Base-by-base conservation (phyloP, 2,113 vertebrate species). In the Shinisaurus crocodilurus region DNA sequence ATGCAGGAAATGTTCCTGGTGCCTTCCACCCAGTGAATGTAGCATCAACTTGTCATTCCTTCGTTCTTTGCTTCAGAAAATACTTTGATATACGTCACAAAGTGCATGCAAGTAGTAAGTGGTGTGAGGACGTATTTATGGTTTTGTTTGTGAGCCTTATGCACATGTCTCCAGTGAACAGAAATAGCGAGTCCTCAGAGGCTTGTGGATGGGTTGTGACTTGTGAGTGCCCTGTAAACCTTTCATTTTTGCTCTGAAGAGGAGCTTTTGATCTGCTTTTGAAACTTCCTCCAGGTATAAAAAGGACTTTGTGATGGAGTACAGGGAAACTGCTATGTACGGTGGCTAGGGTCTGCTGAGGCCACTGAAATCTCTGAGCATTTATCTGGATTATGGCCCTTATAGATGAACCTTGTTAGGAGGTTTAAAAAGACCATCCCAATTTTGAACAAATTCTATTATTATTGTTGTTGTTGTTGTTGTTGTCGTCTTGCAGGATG, bases 21-120 rank as follows among this genome's bases (percentile, higher is more conserved):
- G 5, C 25, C 45, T 54, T 23, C 37, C 15, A 57, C 15, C 7
- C 27, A 81, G 37, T 82, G 37, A 12, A 48, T 54, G 29, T n/a
- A 82, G n/a, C 27, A 63, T 32, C 9, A 85, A 75, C 63, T 45
- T 23, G 60, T 88, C 34, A 43, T 0, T 86, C 75, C 34, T 4
- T 12, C 80, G 95, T 72, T 76, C 93, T 90, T 43, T 86, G 80
- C 70, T 91, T 89, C 75, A 89, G 40, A 74, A 93, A 95, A 86
- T 88, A 90, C 40, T 88, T 79, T 83, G 75, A 89, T 88, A 84
- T 84, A 63, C 91, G 88, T 88, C 45, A 72, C 48, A 92, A 87
- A 13, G 70, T 70, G 37, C 86, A 87, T 37, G 25, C 40, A 80
- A 45, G 88, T 34, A 1, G 54, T 69, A 63, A 87, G 48, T 1